Evolutionary conservation across 2,113 vertebrate genomes (phyloP).

Genomic region (Fregata magnificens): DNA sequence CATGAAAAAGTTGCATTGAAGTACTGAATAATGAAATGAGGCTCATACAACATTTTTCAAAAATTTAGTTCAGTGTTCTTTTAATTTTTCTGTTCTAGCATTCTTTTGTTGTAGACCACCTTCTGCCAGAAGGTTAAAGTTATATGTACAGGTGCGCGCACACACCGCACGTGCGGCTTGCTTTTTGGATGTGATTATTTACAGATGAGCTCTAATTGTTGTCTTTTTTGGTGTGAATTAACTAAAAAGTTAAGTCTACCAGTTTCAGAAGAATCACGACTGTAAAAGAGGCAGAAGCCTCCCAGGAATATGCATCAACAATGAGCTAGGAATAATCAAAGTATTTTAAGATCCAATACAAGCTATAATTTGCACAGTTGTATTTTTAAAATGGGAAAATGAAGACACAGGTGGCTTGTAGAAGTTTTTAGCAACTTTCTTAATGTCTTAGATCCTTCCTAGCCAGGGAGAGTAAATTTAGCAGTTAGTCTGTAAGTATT

Average conservation of each 20-base stretch:
- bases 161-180: not conserved
- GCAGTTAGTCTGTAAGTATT: not conserved
- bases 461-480: not conserved
- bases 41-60: not conserved
- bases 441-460: not conserved
- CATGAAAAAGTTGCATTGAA: not conserved
- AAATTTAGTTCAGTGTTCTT: not conserved
- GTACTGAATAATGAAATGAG: not conserved
- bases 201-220: not conserved
- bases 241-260: not conserved
- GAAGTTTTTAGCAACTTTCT: not conserved
- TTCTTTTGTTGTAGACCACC: not conserved
- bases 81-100: not conserved
- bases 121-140: not conserved
- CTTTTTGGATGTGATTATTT: not conserved
- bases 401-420: not conserved
- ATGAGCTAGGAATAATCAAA: not conserved
- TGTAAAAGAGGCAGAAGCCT: not conserved
- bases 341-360: not conserved
- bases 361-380: not conserved
- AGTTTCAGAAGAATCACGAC: not conserved
- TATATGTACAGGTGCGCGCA: fast-evolving
- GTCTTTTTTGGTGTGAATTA: not conserved
- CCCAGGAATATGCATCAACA: not conserved
- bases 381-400: not conserved